Conservation (phyloP, 1,140 invertebrate genomes). For the Microplitis mediator region DNA sequence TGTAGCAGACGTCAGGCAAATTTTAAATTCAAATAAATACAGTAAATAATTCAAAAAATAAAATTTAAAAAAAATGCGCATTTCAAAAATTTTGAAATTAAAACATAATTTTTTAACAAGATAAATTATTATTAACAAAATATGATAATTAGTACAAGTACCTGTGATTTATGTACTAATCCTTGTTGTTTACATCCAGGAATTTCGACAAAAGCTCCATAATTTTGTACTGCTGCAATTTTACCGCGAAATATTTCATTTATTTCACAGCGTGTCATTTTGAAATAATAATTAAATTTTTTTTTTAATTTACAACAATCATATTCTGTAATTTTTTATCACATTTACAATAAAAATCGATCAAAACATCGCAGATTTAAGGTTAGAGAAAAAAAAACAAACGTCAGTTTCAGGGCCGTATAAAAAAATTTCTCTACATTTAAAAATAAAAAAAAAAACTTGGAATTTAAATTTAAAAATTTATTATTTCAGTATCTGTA, state of each 20-base stretch:
- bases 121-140: too few relatives aligned
- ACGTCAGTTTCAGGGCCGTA: constrained; percentile 12
- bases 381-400: constrained; percentile 26
- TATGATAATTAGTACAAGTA: constrained; percentile 26
- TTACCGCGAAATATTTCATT: constrained; percentile 55
- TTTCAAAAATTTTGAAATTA: too few relatives aligned
- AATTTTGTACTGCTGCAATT: constrained; percentile 56
- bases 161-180: constrained; percentile 53
- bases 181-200: constrained; percentile 55
- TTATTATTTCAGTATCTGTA: constrained; percentile 77
- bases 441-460: too few relatives aligned
- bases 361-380: constrained; percentile 10
- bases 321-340: background rate
- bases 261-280: constrained; percentile 46
- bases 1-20: background rate
- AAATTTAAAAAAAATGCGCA: too few relatives aligned
- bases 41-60: too few relatives aligned
- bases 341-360: background rate
- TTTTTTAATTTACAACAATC: background rate
- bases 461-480: too few relatives aligned
- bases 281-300: background rate
- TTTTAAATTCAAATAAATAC: background rate
- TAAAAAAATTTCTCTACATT: background rate
- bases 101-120: too few relatives aligned
- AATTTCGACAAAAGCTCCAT: constrained; percentile 61